Conservation (phyloP, 2,113 vertebrate species). For the Toxostoma redivivum region DNA sequence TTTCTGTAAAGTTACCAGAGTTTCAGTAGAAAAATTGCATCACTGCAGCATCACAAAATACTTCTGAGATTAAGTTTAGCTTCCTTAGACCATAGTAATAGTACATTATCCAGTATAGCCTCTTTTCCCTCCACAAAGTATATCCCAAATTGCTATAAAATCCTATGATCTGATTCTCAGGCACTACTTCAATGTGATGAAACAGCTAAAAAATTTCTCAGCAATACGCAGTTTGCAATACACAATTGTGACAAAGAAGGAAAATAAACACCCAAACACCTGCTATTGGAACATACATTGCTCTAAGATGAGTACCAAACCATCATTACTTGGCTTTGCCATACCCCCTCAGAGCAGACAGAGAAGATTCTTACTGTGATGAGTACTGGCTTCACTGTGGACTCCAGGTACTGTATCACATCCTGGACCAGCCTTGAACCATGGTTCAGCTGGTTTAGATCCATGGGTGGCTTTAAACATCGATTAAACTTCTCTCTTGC, state of each 20-base stretch:
- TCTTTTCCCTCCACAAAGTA: not conserved
- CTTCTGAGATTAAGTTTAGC: not conserved
- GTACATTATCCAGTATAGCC: not conserved
- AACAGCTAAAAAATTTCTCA: not conserved
- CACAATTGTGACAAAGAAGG: not conserved
- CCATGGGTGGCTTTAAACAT: slow-evolving; percentile 88
- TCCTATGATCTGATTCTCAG: not conserved
- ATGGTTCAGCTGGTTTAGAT: slow-evolving; percentile 86
- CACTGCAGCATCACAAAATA: not conserved
- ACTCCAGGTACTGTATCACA: slow-evolving; percentile 89
- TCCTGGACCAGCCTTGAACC: slow-evolving; percentile 88
- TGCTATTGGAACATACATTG: not conserved
- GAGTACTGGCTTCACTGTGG: slow-evolving; percentile 73
- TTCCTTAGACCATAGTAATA: not conserved
- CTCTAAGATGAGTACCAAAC: not conserved
- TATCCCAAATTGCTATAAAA: not conserved
- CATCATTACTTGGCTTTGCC: not conserved
- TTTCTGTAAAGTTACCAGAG: not conserved
- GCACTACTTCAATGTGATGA: not conserved
- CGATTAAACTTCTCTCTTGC: slow-evolving; percentile 92
- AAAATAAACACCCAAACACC: not conserved
- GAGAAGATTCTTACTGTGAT: slow-evolving; percentile 72
- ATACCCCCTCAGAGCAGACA: not conserved
- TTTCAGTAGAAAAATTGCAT: not conserved
- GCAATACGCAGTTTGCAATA: not conserved